Evolutionary conservation across 2,888 invertebrate genomes (phyloP).

Genomic region (Mesochorus sp.): DNA sequence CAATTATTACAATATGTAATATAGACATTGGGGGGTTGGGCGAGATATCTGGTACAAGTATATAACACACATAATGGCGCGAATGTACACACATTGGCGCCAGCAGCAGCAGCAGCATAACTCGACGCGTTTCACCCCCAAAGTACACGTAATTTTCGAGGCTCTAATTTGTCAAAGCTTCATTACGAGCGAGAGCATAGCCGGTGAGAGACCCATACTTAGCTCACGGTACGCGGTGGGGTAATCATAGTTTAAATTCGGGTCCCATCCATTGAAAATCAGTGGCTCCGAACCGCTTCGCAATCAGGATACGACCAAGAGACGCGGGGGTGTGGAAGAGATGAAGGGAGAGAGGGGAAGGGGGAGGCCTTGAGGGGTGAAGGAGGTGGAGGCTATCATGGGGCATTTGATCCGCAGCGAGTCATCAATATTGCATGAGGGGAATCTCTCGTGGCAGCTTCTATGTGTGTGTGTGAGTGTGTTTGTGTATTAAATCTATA

Average conservation of each 20-base stretch:
- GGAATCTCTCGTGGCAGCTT: constrained; percentile 66
- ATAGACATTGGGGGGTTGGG: constrained; percentile 33
- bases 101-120: not conserved
- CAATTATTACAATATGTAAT: constrained; percentile 18
- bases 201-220: constrained; percentile 79
- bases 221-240: constrained; percentile 70
- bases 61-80: no score
- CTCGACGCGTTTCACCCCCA: constrained; percentile 52
- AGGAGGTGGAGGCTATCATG: constrained; percentile 75
- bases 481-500: constrained; percentile 16
- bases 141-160: constrained; percentile 78
- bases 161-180: constrained; percentile 82
- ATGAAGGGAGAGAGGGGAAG: constrained; percentile 49
- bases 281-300: constrained; percentile 79
- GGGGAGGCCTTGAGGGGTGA: constrained; percentile 57
- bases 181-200: constrained; percentile 73
- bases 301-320: constrained; percentile 76
- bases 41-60: no score
- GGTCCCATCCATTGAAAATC: constrained; percentile 82
- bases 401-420: constrained; percentile 79
- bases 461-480: constrained; percentile 14
- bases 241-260: constrained; percentile 82
- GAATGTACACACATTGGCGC: no score
- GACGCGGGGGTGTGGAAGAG: constrained; percentile 59
- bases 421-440: constrained; percentile 82